These are phyloP conservation scores for Pangasius sanitwongsei DNA, from an alignment of 2,797 vertebrate species.

Conservation along the genomic window DNA sequence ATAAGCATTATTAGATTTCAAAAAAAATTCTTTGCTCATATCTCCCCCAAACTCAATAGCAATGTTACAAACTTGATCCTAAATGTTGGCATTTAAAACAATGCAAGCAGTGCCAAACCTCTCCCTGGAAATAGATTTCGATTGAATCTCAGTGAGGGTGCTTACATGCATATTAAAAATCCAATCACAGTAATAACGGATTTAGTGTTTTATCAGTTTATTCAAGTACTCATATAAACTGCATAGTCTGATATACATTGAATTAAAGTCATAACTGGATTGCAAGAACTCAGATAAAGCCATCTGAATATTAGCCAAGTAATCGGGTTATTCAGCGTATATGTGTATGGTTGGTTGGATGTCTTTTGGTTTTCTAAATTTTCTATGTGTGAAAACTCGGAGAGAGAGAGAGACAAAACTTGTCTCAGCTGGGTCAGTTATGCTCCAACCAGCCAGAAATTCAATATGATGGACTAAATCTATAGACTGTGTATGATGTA, in stretches of 20 bases:
- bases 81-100: slow-evolving; percentile 2
- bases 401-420: neutral
- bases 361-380: neutral
- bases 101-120: neutral
- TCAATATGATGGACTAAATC: neutral
- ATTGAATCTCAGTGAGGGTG: neutral
- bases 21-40: neutral
- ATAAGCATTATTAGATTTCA: slow-evolving; percentile 6
- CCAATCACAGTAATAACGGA: neutral
- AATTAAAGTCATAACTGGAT: neutral
- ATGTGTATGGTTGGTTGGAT: neutral
- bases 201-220: neutral
- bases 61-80: neutral
- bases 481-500: neutral
- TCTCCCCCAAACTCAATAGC: neutral
- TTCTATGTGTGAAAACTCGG: neutral
- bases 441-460: neutral
- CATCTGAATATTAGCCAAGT: neutral
- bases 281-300: neutral
- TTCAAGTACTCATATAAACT: neutral
- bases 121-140: neutral
- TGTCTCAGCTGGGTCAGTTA: neutral
- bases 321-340: neutral
- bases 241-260: neutral
- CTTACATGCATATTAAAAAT: neutral